phyloP scores from a whole-genome alignment of 2,797 vertebrate species.

The Hoplostethus atlanticus region DNA sequence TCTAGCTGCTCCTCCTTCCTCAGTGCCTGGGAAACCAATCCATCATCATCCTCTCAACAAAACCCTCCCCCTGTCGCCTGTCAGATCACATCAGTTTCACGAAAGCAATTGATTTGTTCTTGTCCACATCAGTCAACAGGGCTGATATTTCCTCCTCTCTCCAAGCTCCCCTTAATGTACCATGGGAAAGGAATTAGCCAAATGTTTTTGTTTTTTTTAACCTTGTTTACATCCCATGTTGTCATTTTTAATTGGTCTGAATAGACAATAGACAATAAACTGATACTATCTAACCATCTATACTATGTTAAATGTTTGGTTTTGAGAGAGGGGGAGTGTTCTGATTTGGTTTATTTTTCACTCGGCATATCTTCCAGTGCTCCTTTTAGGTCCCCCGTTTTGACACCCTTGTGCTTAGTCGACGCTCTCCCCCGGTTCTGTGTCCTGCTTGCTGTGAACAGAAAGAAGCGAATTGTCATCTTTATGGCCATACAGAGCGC shows the following conservation, averaged over 20 bases:
- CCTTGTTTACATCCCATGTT: slow-evolving; percentile 49
- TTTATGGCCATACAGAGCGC: slow-evolving; percentile 52
- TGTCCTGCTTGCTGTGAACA: slow-evolving; percentile 46
- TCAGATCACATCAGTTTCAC: slow-evolving; percentile 28
- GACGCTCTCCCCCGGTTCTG: slow-evolving; percentile 19
- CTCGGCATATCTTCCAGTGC: too few relatives aligned
- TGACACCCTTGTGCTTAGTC: slow-evolving; percentile 26
- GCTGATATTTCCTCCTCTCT: background rate
- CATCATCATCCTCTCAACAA: slow-evolving; percentile 33
- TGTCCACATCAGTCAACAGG: background rate
- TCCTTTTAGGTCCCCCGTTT: background rate
- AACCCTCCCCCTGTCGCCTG: slow-evolving; percentile 32
- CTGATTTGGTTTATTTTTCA: too few relatives aligned
- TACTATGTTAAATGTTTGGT: background rate
- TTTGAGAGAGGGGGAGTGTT: slow-evolving; percentile 1
- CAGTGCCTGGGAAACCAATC: slow-evolving; percentile 58
- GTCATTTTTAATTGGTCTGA: slow-evolving; percentile 12
- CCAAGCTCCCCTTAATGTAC: background rate
- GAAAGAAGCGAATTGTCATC: slow-evolving; percentile 45
- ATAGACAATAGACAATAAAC: slow-evolving; percentile 1
- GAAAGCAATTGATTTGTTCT: slow-evolving; percentile 28
- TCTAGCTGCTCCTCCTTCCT: slow-evolving; percentile 40
- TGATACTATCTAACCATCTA: slow-evolving; percentile 2
- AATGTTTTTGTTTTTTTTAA: slow-evolving; percentile 36
- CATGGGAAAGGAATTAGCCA: slow-evolving; percentile 34